Percentiles rank a stretch among this genome's conserved stretches.
Conservation (phyloP, 2,888 invertebrate genomes). For the Priocnemis perturbator region DNA sequence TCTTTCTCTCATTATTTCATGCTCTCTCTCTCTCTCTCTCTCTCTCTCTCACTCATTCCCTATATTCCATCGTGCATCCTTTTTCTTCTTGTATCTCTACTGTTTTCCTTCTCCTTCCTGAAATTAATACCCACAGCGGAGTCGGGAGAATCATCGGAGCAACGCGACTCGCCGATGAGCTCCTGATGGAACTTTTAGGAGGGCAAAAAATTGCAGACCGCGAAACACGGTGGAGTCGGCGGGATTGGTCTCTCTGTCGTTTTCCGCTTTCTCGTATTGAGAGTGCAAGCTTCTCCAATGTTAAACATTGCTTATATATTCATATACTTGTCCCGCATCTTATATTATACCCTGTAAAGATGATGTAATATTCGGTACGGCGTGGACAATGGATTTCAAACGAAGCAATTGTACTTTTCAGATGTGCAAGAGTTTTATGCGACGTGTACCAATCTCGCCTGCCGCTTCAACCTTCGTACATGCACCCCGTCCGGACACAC, state of each 20-base stretch:
- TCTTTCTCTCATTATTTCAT: conserved; percentile 20
- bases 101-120: conserved; percentile 26
- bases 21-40: conserved; percentile 21
- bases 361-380: too few species aligned
- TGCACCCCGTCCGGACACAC: not conserved
- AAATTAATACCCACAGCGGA: conserved; percentile 66
- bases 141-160: conserved; percentile 58
- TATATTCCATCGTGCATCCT: conserved; percentile 34
- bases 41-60: conserved; percentile 42
- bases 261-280: conserved; percentile 8
- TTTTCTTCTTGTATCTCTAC: not conserved
- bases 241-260: not conserved
- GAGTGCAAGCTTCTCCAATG: too few species aligned
- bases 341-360: too few species aligned
- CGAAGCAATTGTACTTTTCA: too few species aligned
- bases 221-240: conserved; percentile 48
- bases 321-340: too few species aligned
- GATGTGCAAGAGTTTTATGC: too few species aligned
- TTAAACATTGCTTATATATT: too few species aligned
- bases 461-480: not conserved
- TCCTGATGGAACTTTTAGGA: conserved; percentile 57
- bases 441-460: too few species aligned
- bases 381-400: too few species aligned
- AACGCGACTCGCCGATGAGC: conserved; percentile 60
- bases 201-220: conserved; percentile 63